phyloP scores from a whole-genome alignment of 2,113 vertebrate species.

The Colossoma macropomum region DNA sequence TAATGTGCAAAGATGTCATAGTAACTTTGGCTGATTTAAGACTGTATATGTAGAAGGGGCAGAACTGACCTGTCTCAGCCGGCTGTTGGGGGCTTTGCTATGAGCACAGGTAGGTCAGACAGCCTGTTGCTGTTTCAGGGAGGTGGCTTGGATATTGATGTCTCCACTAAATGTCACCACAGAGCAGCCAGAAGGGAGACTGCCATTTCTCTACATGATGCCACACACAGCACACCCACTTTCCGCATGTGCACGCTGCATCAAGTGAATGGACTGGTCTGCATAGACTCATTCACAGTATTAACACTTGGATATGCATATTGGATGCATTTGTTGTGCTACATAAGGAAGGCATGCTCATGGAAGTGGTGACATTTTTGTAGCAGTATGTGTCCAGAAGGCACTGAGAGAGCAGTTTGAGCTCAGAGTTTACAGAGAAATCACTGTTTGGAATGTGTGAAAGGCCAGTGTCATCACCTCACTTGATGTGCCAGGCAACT shows the following conservation, averaged over 20 bases:
- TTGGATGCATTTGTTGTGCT: not conserved
- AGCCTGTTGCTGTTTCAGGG: slow-evolving; percentile 20
- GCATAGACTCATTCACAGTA: no score
- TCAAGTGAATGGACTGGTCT: not conserved
- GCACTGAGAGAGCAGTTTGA: not conserved
- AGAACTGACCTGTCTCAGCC: not conserved
- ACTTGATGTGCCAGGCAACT: not conserved
- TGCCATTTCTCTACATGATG: slow-evolving; percentile 70
- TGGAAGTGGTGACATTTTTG: not conserved
- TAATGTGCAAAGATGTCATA: no score
- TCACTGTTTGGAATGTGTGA: not conserved
- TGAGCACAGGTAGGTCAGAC: slow-evolving; percentile 52
- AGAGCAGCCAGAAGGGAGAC: slow-evolving; percentile 61
- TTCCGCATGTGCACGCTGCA: not conserved
- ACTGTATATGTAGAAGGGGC: not conserved
- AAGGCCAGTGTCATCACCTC: slow-evolving; percentile 2
- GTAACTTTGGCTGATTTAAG: not conserved
- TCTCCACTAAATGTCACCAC: slow-evolving; percentile 70
- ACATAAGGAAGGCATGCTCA: not conserved
- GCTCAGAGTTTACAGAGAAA: not conserved
- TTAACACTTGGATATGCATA: not conserved
- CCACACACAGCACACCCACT: not conserved
- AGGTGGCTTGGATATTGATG: slow-evolving; percentile 42
- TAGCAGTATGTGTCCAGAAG: not conserved
- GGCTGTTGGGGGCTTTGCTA: slow-evolving; percentile 21